phyloP scores from a whole-genome alignment of 2,797 vertebrate genomes.

The Sandelia bainsii region DNA sequence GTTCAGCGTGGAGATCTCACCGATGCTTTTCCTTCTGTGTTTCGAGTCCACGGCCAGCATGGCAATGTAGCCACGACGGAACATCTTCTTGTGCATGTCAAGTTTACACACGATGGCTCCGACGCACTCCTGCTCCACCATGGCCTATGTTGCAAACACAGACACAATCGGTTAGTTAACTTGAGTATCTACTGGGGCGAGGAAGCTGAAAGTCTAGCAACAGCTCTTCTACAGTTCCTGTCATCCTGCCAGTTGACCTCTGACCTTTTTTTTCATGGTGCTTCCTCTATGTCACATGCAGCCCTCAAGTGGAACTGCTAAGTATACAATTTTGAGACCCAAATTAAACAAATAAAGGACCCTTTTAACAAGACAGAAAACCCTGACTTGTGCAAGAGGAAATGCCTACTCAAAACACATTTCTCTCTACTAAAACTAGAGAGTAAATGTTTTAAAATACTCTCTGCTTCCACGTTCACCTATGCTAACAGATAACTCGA shows the following conservation, averaged over 20 bases:
- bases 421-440: neutral
- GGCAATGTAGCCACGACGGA: conserved; percentile 98
- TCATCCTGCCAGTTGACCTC: conserved; percentile 52
- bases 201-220: neutral
- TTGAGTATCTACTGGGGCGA: neutral
- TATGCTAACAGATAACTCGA: neutral
- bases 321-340: conserved; percentile 37
- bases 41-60: conserved; percentile 99
- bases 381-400: neutral
- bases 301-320: conserved; percentile 40
- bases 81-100: conserved; percentile 99
- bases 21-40: conserved; percentile 99
- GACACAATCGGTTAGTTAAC: conserved; percentile 11
- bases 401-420: neutral
- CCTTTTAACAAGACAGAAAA: conserved; percentile 13
- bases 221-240: conserved; percentile 16
- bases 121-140: conserved; percentile 99
- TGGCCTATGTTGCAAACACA: conserved; percentile 87
- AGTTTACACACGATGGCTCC: conserved; percentile 99
- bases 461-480: rapidly evolving
- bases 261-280: conserved; percentile 45
- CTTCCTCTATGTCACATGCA: conserved; percentile 57
- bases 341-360: conserved; percentile 30
- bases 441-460: neutral
- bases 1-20: conserved; percentile 82